Conservation (phyloP, 2,113 vertebrate genomes). For the Cromileptes altivelis region DNA sequence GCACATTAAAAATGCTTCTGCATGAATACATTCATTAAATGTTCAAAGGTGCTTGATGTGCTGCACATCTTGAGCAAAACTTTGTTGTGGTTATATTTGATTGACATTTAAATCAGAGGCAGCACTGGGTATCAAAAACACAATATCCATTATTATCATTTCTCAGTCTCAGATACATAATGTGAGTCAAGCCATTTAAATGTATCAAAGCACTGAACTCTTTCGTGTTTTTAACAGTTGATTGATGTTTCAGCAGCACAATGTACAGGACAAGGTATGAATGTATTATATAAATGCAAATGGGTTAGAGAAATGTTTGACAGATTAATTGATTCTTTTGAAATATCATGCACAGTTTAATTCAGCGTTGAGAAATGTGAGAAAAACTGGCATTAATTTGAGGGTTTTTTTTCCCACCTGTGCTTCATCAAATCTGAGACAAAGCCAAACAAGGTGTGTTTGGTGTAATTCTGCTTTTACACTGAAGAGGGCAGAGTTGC, state of each 20-base stretch:
- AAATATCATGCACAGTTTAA: background rate
- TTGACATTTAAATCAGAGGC: conserved; percentile 33
- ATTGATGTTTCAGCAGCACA: conserved; percentile 12
- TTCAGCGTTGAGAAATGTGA: background rate
- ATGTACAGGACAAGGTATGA: background rate
- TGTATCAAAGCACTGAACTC: background rate
- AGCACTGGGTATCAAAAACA: background rate
- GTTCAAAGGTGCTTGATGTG: background rate
- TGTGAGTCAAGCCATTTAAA: conserved; percentile 9
- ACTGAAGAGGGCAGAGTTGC: conserved; percentile 77
- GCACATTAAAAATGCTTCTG: background rate
- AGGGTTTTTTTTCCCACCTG: background rate
- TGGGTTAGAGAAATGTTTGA: background rate
- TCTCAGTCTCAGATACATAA: background rate
- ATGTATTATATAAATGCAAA: background rate
- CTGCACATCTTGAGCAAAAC: background rate
- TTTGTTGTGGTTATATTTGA: conserved; percentile 8
- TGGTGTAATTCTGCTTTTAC: conserved; percentile 1
- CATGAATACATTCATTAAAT: background rate
- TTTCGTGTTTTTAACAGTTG: background rate
- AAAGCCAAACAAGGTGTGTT: background rate
- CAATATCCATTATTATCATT: background rate
- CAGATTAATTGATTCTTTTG: conserved; percentile 4
- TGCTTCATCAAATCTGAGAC: background rate
- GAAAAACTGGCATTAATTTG: background rate